Conservation (phyloP, 2,888 invertebrate genomes). For the Cynaeus angustus region DNA sequence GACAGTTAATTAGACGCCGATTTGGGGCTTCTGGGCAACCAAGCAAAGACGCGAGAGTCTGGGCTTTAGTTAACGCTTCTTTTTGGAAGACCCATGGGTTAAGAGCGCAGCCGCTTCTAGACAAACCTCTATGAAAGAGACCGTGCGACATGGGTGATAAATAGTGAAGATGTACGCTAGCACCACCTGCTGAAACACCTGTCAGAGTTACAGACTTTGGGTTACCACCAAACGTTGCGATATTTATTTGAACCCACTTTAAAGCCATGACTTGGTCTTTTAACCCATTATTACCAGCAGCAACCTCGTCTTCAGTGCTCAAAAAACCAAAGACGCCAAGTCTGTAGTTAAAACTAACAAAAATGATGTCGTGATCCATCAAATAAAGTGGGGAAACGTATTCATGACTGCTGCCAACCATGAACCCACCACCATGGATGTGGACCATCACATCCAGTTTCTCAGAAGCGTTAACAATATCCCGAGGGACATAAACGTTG, state of each 20-base stretch:
- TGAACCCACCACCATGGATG: constrained; percentile 79
- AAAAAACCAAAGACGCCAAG: constrained; percentile 81
- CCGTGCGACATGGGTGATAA: constrained; percentile 75
- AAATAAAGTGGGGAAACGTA: constrained; percentile 74
- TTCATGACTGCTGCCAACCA: constrained; percentile 75
- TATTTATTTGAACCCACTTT: constrained; percentile 79
- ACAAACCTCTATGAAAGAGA: constrained; percentile 64
- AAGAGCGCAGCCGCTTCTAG: constrained; percentile 64
- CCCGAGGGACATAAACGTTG: constrained; percentile 75
- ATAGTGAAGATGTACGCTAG: constrained; percentile 81
- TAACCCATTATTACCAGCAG: constrained; percentile 80
- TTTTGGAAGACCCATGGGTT: constrained; percentile 60
- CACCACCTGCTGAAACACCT: constrained; percentile 82
- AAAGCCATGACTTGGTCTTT: constrained; percentile 82
- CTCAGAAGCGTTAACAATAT: constrained; percentile 45
- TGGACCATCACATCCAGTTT: constrained; percentile 75
- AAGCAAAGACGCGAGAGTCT: constrained; percentile 57
- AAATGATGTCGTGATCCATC: constrained; percentile 77
- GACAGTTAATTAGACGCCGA: constrained; percentile 60
- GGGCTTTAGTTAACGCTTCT: constrained; percentile 57
- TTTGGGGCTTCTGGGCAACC: constrained; percentile 61
- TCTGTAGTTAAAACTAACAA: constrained; percentile 80
- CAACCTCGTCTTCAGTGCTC: constrained; percentile 79
- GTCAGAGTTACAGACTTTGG: constrained; percentile 77
- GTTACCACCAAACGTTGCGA: constrained; percentile 80